Evolutionary conservation across 2,797 vertebrate genomes (phyloP).

Genomic region (Psittacula echo): DNA sequence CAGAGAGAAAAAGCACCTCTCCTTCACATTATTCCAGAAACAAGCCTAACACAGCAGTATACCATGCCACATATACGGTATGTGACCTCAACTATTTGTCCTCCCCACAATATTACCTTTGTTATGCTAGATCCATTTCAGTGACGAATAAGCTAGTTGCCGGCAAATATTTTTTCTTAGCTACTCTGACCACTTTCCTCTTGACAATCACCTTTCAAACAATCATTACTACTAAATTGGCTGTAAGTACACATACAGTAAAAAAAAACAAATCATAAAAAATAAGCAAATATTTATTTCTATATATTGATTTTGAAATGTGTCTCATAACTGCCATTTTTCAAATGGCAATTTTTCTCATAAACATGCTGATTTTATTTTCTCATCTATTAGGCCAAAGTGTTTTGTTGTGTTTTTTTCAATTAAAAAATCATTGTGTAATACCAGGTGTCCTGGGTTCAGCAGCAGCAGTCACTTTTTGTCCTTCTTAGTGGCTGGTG

Average conservation of each 20-base stretch:
- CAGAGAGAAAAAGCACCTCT: background rate
- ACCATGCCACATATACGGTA: rapidly evolving
- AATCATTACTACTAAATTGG: background rate
- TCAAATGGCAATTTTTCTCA: background rate
- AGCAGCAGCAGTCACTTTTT: no score
- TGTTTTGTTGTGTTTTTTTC: background rate
- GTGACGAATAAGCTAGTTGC: background rate
- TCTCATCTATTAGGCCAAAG: background rate
- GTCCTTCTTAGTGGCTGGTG: no score
- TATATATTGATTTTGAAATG: background rate
- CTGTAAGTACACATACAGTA: background rate
- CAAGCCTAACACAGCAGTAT: background rate
- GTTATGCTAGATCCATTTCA: background rate
- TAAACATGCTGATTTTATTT: background rate
- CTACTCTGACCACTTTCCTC: background rate
- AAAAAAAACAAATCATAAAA: background rate
- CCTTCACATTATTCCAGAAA: background rate
- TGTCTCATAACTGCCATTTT: background rate
- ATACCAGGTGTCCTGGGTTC: background rate
- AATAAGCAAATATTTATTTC: background rate
- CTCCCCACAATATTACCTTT: background rate
- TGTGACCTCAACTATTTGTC: background rate
- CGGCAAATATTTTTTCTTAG: background rate
- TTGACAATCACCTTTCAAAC: background rate
- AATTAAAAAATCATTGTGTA: background rate